Conservation (phyloP, 1,140 invertebrate genomes). For the Diorhabda sublineata region DNA sequence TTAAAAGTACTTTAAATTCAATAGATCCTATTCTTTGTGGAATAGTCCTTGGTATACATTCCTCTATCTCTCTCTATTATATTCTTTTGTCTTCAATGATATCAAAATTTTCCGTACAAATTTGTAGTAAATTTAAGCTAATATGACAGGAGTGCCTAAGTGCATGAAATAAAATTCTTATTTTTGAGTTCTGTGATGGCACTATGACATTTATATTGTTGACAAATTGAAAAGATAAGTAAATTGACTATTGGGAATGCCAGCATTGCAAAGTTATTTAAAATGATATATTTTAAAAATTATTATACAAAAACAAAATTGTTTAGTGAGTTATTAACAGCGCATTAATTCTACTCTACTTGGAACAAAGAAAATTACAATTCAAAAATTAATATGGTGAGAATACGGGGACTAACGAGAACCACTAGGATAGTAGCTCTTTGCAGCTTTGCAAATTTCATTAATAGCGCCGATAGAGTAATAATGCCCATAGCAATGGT, state of each 20-base stretch:
- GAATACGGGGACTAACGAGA: constrained; percentile 52
- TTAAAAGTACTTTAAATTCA: too few species aligned
- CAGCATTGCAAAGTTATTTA: neutral
- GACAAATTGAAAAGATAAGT: too few species aligned
- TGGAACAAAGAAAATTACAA: neutral
- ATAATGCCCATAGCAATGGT: constrained; percentile 80
- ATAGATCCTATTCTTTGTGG: too few species aligned
- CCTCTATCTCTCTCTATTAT: too few species aligned
- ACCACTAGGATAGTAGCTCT: constrained; percentile 62
- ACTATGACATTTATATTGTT: too few species aligned
- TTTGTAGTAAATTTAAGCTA: too few species aligned
- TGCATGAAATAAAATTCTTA: too few species aligned
- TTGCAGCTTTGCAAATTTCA: constrained; percentile 74
- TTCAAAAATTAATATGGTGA: constrained; percentile 44
- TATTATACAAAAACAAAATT: neutral
- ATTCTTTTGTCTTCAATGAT: too few species aligned
- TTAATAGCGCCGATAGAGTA: constrained; percentile 74
- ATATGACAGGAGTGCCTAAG: too few species aligned
- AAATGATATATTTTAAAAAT: neutral
- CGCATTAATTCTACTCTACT: neutral
- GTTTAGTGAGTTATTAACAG: neutral
- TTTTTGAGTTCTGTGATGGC: too few species aligned
- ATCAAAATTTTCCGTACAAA: too few species aligned
- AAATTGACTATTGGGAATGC: neutral
- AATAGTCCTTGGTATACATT: too few species aligned